Evolutionary conservation across 2,113 vertebrate genomes (phyloP), one percentile per base, ranked within the genome.

Genomic region (Mormyrus iriodes): DNA sequence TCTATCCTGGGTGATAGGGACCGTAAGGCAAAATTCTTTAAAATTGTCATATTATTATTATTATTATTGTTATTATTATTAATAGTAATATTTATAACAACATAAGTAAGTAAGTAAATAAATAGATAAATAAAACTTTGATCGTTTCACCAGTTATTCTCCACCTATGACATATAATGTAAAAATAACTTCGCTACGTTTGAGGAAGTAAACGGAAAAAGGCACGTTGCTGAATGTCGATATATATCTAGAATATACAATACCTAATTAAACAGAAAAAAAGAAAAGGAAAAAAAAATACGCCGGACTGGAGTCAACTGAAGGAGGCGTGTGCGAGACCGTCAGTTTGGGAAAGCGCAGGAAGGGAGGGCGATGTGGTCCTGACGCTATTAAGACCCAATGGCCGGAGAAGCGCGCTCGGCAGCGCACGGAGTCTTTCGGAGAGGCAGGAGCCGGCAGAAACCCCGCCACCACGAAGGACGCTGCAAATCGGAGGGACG

Each of bases 361-460:
- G 96, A 95, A 96, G 95, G 95, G 95, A 95, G 96, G 95, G 95
- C 94, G 92, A 94, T 93, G 91, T 90, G 90, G 94, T 94, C 93
- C 94, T 91, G 94, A 93, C 94, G 91, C 93, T 94, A 94, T 94
- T 95, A 95, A 95, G 93, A 95, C 93, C 94, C 93, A 93, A 95
- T 95, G 95, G 94, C 94, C 93, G 93, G 93, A 89, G 93, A 90
- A 93, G 94, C 93, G 94, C 94, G 93, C 93, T 91, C 93, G 95
- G 92, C 93, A 95, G 93, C 94, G 90, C 92, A 86, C 92, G 84
- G 83, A 89, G 79, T 90, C 91, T 90, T 91, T 88, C 90, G 91
- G 91, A 89, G 55, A 92, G 93, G 93, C 91, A 89, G 89, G 91
- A 94, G 93, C 91, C 88, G 69, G 89, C 91, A 90, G 86, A 55